Evolutionary conservation across 2,888 invertebrate genomes (phyloP).

Genomic region (Chloromyia formosa): DNA sequence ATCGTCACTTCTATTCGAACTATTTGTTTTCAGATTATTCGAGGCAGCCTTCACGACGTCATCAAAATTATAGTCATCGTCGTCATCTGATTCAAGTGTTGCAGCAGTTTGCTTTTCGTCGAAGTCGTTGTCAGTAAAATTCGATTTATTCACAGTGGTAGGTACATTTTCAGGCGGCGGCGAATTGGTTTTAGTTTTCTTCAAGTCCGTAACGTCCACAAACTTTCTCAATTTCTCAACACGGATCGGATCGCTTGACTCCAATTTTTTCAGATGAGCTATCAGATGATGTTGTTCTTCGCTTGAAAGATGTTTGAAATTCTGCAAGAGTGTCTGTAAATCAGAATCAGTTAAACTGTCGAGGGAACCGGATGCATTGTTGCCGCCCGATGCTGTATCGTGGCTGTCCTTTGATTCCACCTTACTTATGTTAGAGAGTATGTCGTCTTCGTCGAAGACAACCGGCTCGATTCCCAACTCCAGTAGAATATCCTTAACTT

Average conservation of each 20-base stretch:
- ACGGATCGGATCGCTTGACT: constrained; percentile 78
- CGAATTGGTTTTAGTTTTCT: constrained; percentile 47
- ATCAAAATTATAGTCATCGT: constrained; percentile 84
- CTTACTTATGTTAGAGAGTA: constrained; percentile 33
- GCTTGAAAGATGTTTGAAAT: constrained; percentile 80
- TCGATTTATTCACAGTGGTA: constrained; percentile 41
- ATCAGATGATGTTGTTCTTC: constrained; percentile 87
- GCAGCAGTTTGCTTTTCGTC: constrained; percentile 60
- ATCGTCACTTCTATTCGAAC: constrained; percentile 69
- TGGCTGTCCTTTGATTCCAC: constrained; percentile 31
- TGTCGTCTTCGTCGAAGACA: constrained; percentile 24
- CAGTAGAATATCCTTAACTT: constrained; percentile 52
- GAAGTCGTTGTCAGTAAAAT: constrained; percentile 52
- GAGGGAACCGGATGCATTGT: constrained; percentile 66
- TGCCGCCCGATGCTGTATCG: neutral
- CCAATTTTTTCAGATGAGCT: constrained; percentile 81
- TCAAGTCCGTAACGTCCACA: constrained; percentile 68
- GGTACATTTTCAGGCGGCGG: constrained; percentile 29
- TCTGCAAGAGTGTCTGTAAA: constrained; percentile 79
- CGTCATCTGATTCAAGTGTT: constrained; percentile 72
- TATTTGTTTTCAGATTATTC: constrained; percentile 74
- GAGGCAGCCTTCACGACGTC: constrained; percentile 82
- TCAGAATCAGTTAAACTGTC: constrained; percentile 83
- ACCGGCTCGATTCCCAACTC: constrained; percentile 52
- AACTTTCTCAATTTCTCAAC: constrained; percentile 80